Evolutionary conservation across 1,140 invertebrate species (phyloP), one percentile per base, ranked within the genome.

Genomic region (Nasonia vitripennis): DNA sequence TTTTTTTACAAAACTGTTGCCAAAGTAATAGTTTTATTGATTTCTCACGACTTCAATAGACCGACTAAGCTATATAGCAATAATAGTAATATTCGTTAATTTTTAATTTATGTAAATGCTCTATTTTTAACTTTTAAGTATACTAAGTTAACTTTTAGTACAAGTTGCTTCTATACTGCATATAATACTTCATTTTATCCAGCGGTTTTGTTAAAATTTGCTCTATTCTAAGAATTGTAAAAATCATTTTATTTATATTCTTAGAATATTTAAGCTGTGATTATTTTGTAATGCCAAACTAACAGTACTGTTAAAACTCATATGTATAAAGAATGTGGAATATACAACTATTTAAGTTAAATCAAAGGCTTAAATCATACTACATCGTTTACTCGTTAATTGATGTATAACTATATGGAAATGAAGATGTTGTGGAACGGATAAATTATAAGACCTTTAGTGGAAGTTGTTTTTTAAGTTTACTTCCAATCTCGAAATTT

Each of bases 401-500:
- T 51, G 6, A 70, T 31, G 6, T 48, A 68, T 73, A 17, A 37
- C 5, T 78, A 23, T 82, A 23, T 82, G 79, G 37, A 82, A 82
- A 82, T 77, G 34, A 85, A 78, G 37, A 70, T 55, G 7, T 45
- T 62, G 48, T 81, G 80, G 84, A 73, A 7, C 37, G 83, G 84
- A 80, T 83, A 86, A 86, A 87, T 83, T 55, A 86, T 3, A 84
- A 85, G 73, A 88, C 70, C n/a, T 71, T 67, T 7, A 41, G 48
- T 83, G 87, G 84, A 88, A 87, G 85, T 83, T 87, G 70, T 86
- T 87, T 86, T 45, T 86, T 86, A 88, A 87, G 78, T 88, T 88
- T 88, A 88, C 88, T 88, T 88, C 88, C 84, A 86, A 87, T 88
- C 83, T 88, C 86, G 86, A 86, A 88, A 88, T 88, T 85, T 88